Percentiles rank a stretch among this genome's conserved stretches.
Evolutionary conservation across 2,888 invertebrate species (phyloP).

Genomic region (Cheilosia pagana): DNA sequence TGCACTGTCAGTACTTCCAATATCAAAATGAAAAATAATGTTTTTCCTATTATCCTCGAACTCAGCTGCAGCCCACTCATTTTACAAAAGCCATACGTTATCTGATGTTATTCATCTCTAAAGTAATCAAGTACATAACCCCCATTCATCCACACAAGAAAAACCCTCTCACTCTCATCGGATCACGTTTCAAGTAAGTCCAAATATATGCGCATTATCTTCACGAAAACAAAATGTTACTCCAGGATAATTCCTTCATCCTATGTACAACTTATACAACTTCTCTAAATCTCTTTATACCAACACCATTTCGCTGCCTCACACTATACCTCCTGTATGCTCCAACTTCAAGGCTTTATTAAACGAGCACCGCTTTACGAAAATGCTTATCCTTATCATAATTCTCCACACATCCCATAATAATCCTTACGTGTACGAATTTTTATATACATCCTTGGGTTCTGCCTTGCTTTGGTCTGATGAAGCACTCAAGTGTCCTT

Average conservation of each 20-base stretch:
- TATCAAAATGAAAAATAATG: no score
- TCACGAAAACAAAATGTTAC: slow-evolving; percentile 57
- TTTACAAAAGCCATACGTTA: background rate
- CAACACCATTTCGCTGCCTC: background rate
- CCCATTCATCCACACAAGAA: background rate
- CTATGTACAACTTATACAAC: slow-evolving; percentile 46
- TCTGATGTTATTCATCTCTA: no score
- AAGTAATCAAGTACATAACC: background rate
- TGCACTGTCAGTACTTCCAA: no score
- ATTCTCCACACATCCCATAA: slow-evolving; percentile 61
- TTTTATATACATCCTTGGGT: background rate
- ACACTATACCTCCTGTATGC: slow-evolving; percentile 1
- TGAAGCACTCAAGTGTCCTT: slow-evolving; percentile 53
- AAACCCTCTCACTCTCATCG: background rate
- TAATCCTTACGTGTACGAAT: slow-evolving; percentile 42
- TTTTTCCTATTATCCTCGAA: no score
- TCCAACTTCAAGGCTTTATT: slow-evolving; percentile 46
- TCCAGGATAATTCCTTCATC: slow-evolving; percentile 62
- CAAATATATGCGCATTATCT: slow-evolving; percentile 33
- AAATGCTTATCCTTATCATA: slow-evolving; percentile 65
- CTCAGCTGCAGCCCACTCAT: background rate
- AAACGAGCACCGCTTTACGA: slow-evolving; percentile 42
- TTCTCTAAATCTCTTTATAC: slow-evolving; percentile 28
- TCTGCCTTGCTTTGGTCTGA: slow-evolving; percentile 15
- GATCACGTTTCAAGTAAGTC: slow-evolving; percentile 22